Evolutionary conservation across 1,140 invertebrate genomes (phyloP).

Genomic region (Trissolcus basalis): DNA sequence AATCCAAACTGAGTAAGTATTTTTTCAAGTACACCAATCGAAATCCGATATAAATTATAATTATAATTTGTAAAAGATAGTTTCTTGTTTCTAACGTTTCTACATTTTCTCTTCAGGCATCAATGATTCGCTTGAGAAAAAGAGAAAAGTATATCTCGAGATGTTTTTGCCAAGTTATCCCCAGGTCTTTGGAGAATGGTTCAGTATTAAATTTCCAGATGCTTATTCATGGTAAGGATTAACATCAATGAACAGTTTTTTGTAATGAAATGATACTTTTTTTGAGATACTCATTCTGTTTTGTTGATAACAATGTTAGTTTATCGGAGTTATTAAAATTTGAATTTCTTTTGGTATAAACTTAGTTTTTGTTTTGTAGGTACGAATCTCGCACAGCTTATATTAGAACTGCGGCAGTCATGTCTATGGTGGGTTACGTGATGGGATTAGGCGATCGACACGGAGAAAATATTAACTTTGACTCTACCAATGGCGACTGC

Average conservation of each 20-base stretch:
- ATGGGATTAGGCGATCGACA: slow-evolving; percentile 98
- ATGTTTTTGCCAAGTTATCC: slow-evolving; percentile 86
- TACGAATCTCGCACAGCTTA: slow-evolving; percentile 91
- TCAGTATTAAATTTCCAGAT: slow-evolving; percentile 90
- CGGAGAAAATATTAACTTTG: slow-evolving; percentile 97
- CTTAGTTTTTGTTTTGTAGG: slow-evolving; percentile 68
- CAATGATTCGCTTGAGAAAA: slow-evolving; percentile 82
- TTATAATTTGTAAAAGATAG: too few relatives aligned
- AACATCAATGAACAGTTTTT: background rate
- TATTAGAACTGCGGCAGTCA: slow-evolving; percentile 94
- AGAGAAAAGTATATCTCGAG: slow-evolving; percentile 84
- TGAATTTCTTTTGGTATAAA: too few relatives aligned
- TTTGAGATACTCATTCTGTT: too few relatives aligned
- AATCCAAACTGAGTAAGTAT: slow-evolving; percentile 75
- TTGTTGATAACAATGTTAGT: too few relatives aligned
- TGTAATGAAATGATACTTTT: slow-evolving; percentile 7
- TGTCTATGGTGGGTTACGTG: slow-evolving; percentile 99
- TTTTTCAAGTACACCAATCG: too few relatives aligned
- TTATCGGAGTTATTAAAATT: too few relatives aligned
- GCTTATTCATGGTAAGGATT: slow-evolving; percentile 87
- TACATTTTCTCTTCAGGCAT: slow-evolving; percentile 60
- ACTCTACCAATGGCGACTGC: slow-evolving; percentile 92
- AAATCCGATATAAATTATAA: too few relatives aligned
- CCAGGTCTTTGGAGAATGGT: slow-evolving; percentile 94
- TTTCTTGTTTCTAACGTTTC: too few relatives aligned